Base-by-base conservation (phyloP, 2,888 invertebrate species). In the Melinopterus prodromus region DNA sequence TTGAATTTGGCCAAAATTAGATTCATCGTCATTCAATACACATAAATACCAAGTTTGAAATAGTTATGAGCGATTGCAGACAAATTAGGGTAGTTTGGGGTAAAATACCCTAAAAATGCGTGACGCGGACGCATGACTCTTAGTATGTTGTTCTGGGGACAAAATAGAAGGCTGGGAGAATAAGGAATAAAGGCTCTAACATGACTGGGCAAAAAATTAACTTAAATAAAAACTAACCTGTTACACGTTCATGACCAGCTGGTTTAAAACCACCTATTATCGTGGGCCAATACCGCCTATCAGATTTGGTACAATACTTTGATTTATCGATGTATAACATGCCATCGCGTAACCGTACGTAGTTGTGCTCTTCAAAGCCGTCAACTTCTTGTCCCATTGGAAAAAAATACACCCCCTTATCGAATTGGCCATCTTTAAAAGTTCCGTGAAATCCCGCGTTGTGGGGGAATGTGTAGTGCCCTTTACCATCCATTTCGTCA, bases 361-460 rank as follows among this genome's bases (percentile, higher is more conserved):
- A 90, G 83, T 91, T 90, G 76, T 77, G 69, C 9, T 81, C 37
- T 53, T 84, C 53, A 78, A 87, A 88, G 0, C 94, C 95, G 14
- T 90, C 90, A 70, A 95, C 89, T 81, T 91, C 90, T 79, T 92
- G 92, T 0, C 94, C 94, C 82, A 90, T 91, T 0, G 92, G 92
- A 86, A 92, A 95, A 82, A 86, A 90, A 76, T 94, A 88, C 16
- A 91, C 91, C 0, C 95, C 95, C 1, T 88, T 85, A 0, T 95
- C 95, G 86, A 95, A 95, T 90, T 92, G 90, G 0, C 94, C 94
- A 85, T 94, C 93, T 82, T 91, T 90, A 84, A 95, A 91, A 36
- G 92, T 90, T 4, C 95, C 95, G 82, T 92, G 90, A 86, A 94
- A 93, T 72, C 35, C 26, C 2, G 38, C 76, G 14, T 38, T 38